phyloP scores from a whole-genome alignment of 2,797 vertebrate species.

The Trematomus bernacchii region DNA sequence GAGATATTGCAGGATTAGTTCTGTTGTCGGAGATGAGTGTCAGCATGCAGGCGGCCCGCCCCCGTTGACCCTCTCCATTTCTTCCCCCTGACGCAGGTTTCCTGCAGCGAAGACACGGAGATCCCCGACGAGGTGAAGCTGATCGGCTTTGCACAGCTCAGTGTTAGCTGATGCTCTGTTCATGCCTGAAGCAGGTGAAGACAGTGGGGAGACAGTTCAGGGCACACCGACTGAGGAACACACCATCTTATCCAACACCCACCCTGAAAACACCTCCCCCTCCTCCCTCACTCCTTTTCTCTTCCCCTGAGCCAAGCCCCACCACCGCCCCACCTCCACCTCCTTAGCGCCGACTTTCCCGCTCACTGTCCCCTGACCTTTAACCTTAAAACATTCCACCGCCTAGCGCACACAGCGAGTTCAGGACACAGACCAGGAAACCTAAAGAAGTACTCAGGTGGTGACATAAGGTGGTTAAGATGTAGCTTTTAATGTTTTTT shows the following conservation, averaged over 20 bases:
- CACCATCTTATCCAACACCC: slow-evolving; percentile 44
- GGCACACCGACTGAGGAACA: slow-evolving; percentile 77
- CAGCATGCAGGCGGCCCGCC: not conserved
- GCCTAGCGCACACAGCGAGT: slow-evolving; percentile 70
- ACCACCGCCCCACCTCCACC: slow-evolving; percentile 36
- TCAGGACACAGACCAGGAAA: slow-evolving; percentile 81
- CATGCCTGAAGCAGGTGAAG: slow-evolving; percentile 66
- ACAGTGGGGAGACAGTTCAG: slow-evolving; percentile 69
- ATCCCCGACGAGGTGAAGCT: slow-evolving; percentile 97
- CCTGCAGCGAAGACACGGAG: slow-evolving; percentile 94
- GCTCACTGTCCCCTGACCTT: slow-evolving; percentile 56
- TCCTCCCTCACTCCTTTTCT: slow-evolving; percentile 32
- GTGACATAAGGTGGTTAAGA: slow-evolving; percentile 84
- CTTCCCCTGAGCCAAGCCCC: slow-evolving; percentile 42
- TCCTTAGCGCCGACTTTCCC: slow-evolving; percentile 45
- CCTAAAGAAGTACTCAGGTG: slow-evolving; percentile 91
- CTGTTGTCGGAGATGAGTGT: not conserved
- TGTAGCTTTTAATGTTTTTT: slow-evolving; percentile 85
- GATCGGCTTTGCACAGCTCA: slow-evolving; percentile 97
- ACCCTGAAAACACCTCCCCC: slow-evolving; percentile 24
- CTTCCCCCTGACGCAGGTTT: slow-evolving; percentile 83
- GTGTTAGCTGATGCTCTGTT: slow-evolving; percentile 92
- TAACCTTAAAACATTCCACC: slow-evolving; percentile 79
- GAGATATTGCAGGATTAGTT: slow-evolving; percentile 26
- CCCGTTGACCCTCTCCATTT: slow-evolving; percentile 13